These are phyloP conservation scores for Martes martes DNA, from an alignment of 2,113 vertebrate species.

Conservation along the genomic window DNA sequence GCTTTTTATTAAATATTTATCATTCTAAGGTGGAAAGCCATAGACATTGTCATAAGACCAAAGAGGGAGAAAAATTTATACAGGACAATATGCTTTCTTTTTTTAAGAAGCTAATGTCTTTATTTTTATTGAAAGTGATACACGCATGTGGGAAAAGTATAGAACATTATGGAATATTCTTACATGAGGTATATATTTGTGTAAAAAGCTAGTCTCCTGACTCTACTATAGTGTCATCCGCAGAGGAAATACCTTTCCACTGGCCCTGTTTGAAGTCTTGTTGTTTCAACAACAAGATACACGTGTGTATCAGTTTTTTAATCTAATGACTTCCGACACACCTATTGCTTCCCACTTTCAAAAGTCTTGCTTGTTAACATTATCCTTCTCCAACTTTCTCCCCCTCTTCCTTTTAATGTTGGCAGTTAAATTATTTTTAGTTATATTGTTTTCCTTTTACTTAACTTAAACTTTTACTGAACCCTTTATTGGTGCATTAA, in stretches of 20 bases:
- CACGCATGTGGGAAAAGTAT: not conserved
- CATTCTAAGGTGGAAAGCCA: not conserved
- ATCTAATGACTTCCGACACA: not conserved
- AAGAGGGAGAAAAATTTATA: not conserved
- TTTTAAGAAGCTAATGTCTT: not conserved
- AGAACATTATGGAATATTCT: not conserved
- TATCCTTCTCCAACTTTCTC: not conserved
- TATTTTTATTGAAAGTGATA: not conserved
- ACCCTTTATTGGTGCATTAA: not conserved
- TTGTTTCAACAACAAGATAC: not conserved
- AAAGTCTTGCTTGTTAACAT: not conserved
- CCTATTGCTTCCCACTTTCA: not conserved
- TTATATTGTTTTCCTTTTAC: not conserved
- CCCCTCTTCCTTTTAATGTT: not conserved
- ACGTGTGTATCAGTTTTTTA: not conserved
- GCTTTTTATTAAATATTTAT: not conserved
- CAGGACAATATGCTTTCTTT: not conserved
- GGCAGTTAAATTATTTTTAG: not conserved
- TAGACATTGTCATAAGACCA: not conserved
- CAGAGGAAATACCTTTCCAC: not conserved
- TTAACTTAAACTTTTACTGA: not conserved
- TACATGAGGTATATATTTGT: not conserved
- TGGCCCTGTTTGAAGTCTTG: not conserved
- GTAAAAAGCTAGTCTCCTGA: not conserved
- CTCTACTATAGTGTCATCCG: not conserved